phyloP scores from a whole-genome alignment of 2,797 vertebrate species.

The Zonotrichia albicollis region DNA sequence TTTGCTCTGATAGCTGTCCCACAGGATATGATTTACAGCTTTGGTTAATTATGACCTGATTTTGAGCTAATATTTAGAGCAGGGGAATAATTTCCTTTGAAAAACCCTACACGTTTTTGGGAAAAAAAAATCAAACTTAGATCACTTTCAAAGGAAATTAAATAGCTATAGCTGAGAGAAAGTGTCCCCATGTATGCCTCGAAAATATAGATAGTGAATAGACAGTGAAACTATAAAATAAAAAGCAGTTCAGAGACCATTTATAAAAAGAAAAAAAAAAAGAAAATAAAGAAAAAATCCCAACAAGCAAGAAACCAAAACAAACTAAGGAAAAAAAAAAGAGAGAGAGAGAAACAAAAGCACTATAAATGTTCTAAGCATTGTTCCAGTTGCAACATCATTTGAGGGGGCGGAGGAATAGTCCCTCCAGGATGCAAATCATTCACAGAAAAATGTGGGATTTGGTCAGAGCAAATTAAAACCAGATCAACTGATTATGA shows the following conservation, averaged over 20 bases:
- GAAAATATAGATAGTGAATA: not conserved
- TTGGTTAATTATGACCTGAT: not conserved
- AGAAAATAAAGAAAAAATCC: too few species aligned
- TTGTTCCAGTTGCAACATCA: constrained; percentile 45
- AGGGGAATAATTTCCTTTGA: not conserved
- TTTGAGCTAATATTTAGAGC: not conserved
- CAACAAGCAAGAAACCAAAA: not conserved
- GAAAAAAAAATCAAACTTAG: not conserved
- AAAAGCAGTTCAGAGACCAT: not conserved
- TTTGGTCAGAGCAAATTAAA: constrained; percentile 41
- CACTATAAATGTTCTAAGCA: not conserved
- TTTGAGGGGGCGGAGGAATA: accelerated
- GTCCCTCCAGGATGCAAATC: constrained; percentile 10
- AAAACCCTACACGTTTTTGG: accelerated
- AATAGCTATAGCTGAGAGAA: not conserved
- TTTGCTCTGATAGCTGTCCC: not conserved
- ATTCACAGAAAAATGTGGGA: constrained; percentile 10
- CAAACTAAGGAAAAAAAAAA: accelerated
- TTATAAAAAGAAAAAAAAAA: not conserved
- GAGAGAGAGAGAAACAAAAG: not conserved
- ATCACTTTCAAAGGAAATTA: not conserved
- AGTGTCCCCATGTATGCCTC: not conserved
- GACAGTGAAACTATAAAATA: not conserved
- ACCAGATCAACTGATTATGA: constrained; percentile 22
- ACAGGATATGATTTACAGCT: not conserved